Evolutionary conservation across 2,113 vertebrate genomes (phyloP).

Genomic region (Nothobranchius furzeri): DNA sequence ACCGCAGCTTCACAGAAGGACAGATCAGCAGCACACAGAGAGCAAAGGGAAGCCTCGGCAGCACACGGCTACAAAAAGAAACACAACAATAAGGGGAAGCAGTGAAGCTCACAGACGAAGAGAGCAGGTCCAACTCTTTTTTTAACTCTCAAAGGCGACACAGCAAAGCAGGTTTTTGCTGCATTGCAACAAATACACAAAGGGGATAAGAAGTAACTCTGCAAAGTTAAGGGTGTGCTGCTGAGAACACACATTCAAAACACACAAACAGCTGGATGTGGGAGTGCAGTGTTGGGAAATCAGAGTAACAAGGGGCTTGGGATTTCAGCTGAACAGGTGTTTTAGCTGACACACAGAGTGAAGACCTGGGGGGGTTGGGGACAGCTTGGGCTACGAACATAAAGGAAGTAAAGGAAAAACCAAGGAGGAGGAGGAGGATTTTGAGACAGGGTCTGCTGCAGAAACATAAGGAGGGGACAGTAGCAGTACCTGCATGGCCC

Average conservation of each 20-base stretch:
- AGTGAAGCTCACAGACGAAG: slow-evolving; percentile 47
- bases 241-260: slow-evolving; percentile 27
- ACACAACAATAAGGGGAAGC: slow-evolving; percentile 54
- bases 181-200: slow-evolving; percentile 66
- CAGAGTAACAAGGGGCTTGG: slow-evolving; percentile 37
- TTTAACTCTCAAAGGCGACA: slow-evolving; percentile 37
- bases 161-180: slow-evolving; percentile 64
- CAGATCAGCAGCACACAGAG: slow-evolving; percentile 43
- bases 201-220: slow-evolving; percentile 39
- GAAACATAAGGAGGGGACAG: slow-evolving; percentile 55
- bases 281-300: slow-evolving; percentile 29
- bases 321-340: slow-evolving; percentile 40
- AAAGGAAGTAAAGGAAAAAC: slow-evolving; percentile 37
- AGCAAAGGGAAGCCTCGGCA: slow-evolving; percentile 56
- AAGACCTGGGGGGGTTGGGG: slow-evolving; percentile 35
- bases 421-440: slow-evolving; percentile 20
- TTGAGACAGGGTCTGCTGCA: slow-evolving; percentile 46
- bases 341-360: slow-evolving; percentile 48
- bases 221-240: slow-evolving; percentile 32
- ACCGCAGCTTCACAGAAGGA: slow-evolving; percentile 43
- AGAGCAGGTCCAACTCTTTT: slow-evolving; percentile 34
- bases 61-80: slow-evolving; percentile 51
- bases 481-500: slow-evolving; percentile 73
- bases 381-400: slow-evolving; percentile 50
- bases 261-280: slow-evolving; percentile 37